phyloP scores from a whole-genome alignment of 2,113 vertebrate genomes.

The Empidonax traillii region DNA sequence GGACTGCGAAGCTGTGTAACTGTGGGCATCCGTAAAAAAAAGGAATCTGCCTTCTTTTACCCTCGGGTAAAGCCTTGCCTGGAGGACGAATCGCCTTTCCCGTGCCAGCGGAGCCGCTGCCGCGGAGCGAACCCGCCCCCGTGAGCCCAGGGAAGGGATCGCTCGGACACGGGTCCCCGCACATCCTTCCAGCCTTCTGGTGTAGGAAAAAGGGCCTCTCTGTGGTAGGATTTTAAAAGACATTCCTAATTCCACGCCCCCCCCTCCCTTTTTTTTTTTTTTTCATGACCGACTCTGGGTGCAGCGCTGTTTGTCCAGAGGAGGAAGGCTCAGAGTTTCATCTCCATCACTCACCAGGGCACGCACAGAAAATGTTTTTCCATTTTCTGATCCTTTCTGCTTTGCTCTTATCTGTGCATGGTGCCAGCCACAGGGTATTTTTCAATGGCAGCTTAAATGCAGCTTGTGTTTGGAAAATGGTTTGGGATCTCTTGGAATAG shows the following conservation, averaged over 20 bases:
- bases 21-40: background rate
- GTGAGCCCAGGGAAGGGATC: slow-evolving; percentile 11
- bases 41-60: background rate
- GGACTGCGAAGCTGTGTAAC: fast-evolving
- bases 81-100: background rate
- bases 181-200: background rate
- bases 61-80: background rate
- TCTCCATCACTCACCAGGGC: no score
- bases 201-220: background rate
- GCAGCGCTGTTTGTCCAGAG: background rate
- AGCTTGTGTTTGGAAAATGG: background rate
- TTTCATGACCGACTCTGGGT: background rate
- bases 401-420: background rate
- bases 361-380: background rate
- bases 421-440: fast-evolving
- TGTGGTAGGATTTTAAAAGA: fast-evolving
- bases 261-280: no score
- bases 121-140: slow-evolving; percentile 5
- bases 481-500: background rate
- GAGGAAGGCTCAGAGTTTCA: fast-evolving
- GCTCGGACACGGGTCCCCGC: background rate
- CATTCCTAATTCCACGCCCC: background rate
- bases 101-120: background rate
- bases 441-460: background rate
- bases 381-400: background rate